Evolutionary conservation across 2,797 vertebrate species (phyloP), one percentile per base, ranked within the genome.

Genomic region (Dicrostonyx torquatus): DNA sequence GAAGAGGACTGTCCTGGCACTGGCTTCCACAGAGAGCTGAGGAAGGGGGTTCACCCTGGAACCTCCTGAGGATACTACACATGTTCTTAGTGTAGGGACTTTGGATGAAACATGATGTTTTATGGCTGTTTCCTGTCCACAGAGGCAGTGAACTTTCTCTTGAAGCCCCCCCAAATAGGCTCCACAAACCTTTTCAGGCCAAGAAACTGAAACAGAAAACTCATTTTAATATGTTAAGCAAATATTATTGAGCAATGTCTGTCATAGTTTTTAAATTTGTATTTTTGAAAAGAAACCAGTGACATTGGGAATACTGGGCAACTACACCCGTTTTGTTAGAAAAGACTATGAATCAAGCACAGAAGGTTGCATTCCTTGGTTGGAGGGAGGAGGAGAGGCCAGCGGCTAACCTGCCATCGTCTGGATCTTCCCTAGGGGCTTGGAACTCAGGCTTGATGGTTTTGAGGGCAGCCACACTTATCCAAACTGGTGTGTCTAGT

Each of bases 1-100:
- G 87, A 94, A 95, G 80, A 95, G 37, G 92, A 86, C 66, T 72
- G 40, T 84, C 75, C 83, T 95, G 79, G 88, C 94, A 40, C 22
- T 87, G 86, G 95, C 95, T 97, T 94, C 93, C 94, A 96, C 75
- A 92, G 92, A 5, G 75, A 97, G 64, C 43, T 66, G 68, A 45
- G 76, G 66, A 76, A 55, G 82, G 82, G 78, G 62, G 80, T 43
- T 85, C 29, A 12, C 20, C 43, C 31, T 60, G 50, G 29, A 87
- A 93, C 40, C 75, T 78, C 62, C 9, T 20, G 5, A 53, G 85
- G 77, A 80, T 58, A 78, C 60, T 9, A 17, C 26, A n/a, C 93
- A 88, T 62, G 92, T 82, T 95, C 75, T 24, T 58, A 37, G 64
- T 31, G 13, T 45, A 50, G 88, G 75, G 88, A n/a, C 89, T 64